Conservation (phyloP, 2,113 vertebrate genomes). For the Xenus cinereus region DNA sequence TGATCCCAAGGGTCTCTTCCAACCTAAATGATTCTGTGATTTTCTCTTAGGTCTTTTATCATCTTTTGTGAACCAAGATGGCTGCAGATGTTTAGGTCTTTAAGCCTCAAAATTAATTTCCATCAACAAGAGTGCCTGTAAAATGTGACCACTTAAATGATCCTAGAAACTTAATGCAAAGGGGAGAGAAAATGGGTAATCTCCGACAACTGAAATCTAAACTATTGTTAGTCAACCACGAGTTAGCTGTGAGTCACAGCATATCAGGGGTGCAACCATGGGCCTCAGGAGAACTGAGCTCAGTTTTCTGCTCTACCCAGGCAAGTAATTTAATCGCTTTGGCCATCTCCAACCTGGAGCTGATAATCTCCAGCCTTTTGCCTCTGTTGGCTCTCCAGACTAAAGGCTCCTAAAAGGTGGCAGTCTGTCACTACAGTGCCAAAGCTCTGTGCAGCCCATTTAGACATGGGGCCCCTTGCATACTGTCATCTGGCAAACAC, state of each 20-base stretch:
- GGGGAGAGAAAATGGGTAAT: neutral
- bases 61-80: neutral
- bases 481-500: constrained; percentile 23
- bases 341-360: neutral
- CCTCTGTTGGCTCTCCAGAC: neutral
- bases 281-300: neutral
- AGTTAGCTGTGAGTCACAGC: neutral
- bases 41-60: neutral
- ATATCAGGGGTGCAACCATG: neutral
- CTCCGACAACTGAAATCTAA: neutral
- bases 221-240: accelerated
- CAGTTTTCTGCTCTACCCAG: neutral
- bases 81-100: neutral
- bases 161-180: neutral
- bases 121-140: neutral
- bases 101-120: neutral
- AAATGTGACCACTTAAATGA: neutral
- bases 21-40: too few relatives aligned
- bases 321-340: neutral
- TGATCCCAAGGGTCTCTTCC: too few relatives aligned
- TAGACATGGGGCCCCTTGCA: neutral
- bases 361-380: neutral
- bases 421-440: neutral
- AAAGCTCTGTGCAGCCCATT: neutral
- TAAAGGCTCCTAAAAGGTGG: neutral